Evolutionary conservation across 2,113 vertebrate species (phyloP).

Genomic region (Forbesichthys papilliferus): DNA sequence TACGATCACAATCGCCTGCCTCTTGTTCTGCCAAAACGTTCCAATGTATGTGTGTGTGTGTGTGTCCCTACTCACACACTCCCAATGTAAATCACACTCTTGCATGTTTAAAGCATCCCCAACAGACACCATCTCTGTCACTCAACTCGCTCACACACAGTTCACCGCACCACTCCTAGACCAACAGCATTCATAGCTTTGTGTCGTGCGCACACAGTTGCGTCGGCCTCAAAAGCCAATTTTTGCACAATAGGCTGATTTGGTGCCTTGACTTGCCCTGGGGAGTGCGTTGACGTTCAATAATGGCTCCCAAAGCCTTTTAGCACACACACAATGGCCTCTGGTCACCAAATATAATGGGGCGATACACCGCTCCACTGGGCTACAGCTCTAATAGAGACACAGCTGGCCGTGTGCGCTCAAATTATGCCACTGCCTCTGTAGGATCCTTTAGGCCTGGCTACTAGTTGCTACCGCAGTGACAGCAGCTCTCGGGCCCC

Average conservation of each 20-base stretch:
- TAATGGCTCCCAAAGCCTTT: conserved; percentile 59
- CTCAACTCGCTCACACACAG: conserved; percentile 4
- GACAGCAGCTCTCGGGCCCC: conserved; percentile 33
- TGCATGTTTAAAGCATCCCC: conserved; percentile 4
- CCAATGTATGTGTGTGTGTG: no score
- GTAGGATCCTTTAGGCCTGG: conserved; percentile 45
- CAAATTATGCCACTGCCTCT: conserved; percentile 51
- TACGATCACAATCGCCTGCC: no score
- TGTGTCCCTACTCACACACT: background rate
- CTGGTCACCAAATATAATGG: conserved; percentile 60
- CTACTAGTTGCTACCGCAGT: conserved; percentile 19
- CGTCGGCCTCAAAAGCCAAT: conserved; percentile 35
- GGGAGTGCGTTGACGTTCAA: conserved; percentile 54
- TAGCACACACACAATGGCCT: conserved; percentile 47
- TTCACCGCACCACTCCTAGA: conserved; percentile 19
- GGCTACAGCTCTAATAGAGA: conserved; percentile 54
- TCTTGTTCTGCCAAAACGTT: no score
- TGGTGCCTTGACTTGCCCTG: conserved; percentile 30
- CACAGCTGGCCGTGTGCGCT: conserved; percentile 50
- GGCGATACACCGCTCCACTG: conserved; percentile 22
- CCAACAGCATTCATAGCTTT: conserved; percentile 26
- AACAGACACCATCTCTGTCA: conserved; percentile 13
- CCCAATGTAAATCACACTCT: background rate
- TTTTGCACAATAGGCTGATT: conserved; percentile 55
- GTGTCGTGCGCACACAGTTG: conserved; percentile 26